Percentiles rank a stretch among this genome's conserved stretches.
Conservation (phyloP, 2,888 invertebrate genomes). For the Dysmachus trigonus region DNA sequence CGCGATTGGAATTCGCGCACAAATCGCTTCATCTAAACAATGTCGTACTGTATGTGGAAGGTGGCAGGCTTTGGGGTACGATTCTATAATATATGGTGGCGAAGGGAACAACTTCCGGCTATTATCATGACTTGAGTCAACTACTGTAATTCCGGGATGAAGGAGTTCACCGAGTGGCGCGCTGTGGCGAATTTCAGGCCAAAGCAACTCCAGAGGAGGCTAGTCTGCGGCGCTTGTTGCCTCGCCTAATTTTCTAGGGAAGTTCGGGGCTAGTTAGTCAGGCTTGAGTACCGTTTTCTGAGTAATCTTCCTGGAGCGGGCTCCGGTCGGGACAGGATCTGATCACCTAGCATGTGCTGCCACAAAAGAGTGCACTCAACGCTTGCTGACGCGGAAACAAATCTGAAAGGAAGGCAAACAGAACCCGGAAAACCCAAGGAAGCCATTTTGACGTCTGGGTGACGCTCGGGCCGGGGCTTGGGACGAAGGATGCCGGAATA, state of each 20-base stretch:
- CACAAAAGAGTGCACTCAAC: slow-evolving; percentile 1
- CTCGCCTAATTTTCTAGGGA: background rate
- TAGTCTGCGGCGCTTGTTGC: background rate
- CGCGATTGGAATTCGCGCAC: too few species aligned
- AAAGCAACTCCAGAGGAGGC: background rate
- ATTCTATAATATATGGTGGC: background rate
- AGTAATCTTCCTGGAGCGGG: background rate
- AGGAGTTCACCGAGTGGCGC: too few species aligned
- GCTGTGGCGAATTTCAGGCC: background rate
- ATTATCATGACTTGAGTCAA: background rate
- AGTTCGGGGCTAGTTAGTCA: background rate
- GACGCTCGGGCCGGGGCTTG: background rate
- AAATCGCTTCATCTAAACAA: too few species aligned
- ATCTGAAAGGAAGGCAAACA: slow-evolving; percentile 12
- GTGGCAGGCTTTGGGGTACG: background rate
- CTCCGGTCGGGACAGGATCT: background rate
- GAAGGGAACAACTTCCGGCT: background rate
- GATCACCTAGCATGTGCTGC: background rate
- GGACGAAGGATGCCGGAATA: background rate
- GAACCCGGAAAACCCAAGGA: background rate
- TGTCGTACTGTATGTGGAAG: too few species aligned
- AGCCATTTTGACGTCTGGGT: background rate
- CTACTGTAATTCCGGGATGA: background rate
- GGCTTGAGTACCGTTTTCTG: background rate
- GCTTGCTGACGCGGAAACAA: slow-evolving; percentile 14